phyloP scores from a whole-genome alignment of 2,113 vertebrate genomes.

The Chroicocephalus ridibundus region DNA sequence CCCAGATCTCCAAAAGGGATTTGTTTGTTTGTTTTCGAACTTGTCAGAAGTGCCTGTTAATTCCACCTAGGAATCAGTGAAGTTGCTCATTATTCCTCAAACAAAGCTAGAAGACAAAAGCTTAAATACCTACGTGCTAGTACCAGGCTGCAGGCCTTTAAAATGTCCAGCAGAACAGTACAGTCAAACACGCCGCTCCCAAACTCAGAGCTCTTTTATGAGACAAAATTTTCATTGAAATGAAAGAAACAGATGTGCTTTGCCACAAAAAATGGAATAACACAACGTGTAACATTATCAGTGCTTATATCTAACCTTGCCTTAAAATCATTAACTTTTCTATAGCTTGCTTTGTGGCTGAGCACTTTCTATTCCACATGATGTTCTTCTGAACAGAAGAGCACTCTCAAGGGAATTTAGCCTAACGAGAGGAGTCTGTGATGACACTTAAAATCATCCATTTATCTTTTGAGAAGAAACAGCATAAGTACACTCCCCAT shows the following conservation, averaged over 20 bases:
- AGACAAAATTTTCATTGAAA: neutral
- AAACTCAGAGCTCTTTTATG: neutral
- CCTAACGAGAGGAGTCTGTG: neutral
- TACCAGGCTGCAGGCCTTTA: neutral
- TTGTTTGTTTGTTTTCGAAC: neutral
- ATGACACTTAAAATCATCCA: neutral
- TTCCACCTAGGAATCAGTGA: neutral
- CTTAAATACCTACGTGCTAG: neutral
- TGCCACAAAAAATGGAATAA: neutral
- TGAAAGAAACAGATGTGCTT: neutral
- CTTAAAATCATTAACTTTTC: conserved; percentile 3
- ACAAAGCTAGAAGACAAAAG: neutral
- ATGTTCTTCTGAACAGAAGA: neutral
- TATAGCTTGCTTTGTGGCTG: neutral
- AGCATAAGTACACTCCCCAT: neutral
- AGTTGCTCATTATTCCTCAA: neutral
- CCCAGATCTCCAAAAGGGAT: neutral
- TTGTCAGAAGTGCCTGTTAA: neutral
- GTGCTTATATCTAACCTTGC: neutral
- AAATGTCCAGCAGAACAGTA: neutral
- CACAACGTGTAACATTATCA: neutral
- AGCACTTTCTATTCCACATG: neutral
- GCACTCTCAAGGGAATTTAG: neutral
- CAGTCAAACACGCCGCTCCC: neutral
- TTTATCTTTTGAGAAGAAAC: neutral